phyloP scores from a whole-genome alignment of 2,113 vertebrate genomes.

The Columba livia region DNA sequence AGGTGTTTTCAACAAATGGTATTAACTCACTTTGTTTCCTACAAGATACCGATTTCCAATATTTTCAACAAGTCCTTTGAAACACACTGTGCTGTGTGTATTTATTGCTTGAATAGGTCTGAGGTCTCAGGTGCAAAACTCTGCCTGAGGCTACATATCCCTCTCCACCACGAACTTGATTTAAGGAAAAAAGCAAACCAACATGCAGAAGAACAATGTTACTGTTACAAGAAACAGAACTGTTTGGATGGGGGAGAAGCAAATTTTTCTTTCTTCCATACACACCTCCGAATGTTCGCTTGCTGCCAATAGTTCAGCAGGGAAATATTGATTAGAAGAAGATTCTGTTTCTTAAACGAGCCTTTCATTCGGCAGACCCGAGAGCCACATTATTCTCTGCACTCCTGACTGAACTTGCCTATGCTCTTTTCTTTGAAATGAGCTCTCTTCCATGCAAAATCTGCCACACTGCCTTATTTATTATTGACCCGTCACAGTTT shows the following conservation, averaged over 20 bases:
- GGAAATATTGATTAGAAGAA: neutral
- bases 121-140: slow-evolving; percentile 52
- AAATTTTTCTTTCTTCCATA: neutral
- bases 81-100: neutral
- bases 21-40: slow-evolving; percentile 28
- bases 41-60: slow-evolving; percentile 37
- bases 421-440: neutral
- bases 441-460: neutral
- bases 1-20: slow-evolving; percentile 20
- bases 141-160: slow-evolving; percentile 7
- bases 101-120: slow-evolving; percentile 42
- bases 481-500: slow-evolving; percentile 60
- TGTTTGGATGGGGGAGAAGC: neutral
- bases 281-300: neutral
- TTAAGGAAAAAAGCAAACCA: neutral
- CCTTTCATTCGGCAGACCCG: neutral
- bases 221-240: neutral
- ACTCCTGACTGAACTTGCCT: neutral
- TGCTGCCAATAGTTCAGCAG: neutral
- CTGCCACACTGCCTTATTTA: slow-evolving; percentile 26
- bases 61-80: slow-evolving; percentile 41
- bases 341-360: neutral
- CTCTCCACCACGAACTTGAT: neutral
- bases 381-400: neutral
- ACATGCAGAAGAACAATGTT: neutral